These are phyloP conservation scores for Hyalella azteca DNA, from an alignment of 2,888 invertebrate species.

Conservation along the genomic window DNA sequence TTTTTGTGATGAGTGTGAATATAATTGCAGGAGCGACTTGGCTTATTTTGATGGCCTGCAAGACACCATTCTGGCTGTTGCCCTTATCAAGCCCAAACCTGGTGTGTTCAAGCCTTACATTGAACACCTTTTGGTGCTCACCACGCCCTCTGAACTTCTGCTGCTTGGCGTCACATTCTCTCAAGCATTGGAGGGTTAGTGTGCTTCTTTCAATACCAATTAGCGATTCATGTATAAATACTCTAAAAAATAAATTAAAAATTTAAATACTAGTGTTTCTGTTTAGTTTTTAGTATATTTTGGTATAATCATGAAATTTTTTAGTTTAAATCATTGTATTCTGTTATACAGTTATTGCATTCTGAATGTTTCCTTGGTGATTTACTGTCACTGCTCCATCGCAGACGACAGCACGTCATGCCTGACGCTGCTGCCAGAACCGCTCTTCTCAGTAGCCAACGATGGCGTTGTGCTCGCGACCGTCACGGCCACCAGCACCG, in stretches of 20 bases:
- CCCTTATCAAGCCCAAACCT: conserved; percentile 81
- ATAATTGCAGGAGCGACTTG: conserved; percentile 76
- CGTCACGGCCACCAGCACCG: conserved; percentile 79
- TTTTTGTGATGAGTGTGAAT: too few relatives aligned
- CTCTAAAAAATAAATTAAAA: too few relatives aligned
- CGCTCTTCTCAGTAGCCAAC: conserved; percentile 89
- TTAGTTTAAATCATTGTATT: too few relatives aligned
- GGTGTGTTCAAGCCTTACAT: conserved; percentile 90
- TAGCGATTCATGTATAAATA: too few relatives aligned
- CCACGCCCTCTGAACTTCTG: conserved; percentile 93
- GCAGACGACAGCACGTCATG: conserved; percentile 63
- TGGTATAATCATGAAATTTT: too few relatives aligned
- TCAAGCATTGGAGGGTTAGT: conserved; percentile 50
- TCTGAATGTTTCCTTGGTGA: too few relatives aligned
- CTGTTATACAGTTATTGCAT: too few relatives aligned
- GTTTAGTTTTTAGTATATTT: too few relatives aligned
- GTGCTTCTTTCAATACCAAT: too few relatives aligned
- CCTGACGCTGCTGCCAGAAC: conserved; percentile 90
- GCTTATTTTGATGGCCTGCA: conserved; percentile 95
- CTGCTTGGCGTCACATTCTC: conserved; percentile 76
- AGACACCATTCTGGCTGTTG: conserved; percentile 92
- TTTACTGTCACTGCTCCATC: too few relatives aligned
- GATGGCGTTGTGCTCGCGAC: conserved; percentile 80
- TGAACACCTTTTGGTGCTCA: conserved; percentile 86
- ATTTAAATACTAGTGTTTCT: too few relatives aligned